Base-by-base conservation (phyloP, 92 coral and sea anemone species). In the Micromussa lordhowensis region DNA sequence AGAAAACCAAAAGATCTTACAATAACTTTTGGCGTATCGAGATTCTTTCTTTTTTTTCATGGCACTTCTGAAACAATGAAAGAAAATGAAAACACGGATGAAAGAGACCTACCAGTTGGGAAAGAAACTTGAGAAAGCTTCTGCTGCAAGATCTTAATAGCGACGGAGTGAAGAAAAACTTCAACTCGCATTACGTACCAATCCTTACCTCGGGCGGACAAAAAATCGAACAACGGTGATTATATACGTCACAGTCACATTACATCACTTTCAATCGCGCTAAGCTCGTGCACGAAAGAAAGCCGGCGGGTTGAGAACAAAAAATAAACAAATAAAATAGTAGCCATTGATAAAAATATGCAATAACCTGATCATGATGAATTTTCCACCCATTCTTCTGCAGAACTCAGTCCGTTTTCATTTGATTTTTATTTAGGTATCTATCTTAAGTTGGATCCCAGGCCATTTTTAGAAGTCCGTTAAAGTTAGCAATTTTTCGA, bases 111-210 rank as follows among this genome's bases (percentile, higher is more conserved):
- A 86, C 89, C 89, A 40, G 75, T 77, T 32, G 83, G 49, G 49
- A 86, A 77, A 22, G 89, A 64, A 35, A 30, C 64, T 76, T 58
- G 68, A 68, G 76, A 77, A 26, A 86, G 77, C 22, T 61, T 77
- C 49, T 77, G 48, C 51, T 61, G 89, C 35, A 86, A 36, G 24
- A 77, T 77, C 54, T 77, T 64, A 66, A 86, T 79, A 55, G 89
- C 89, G 22, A 76, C 35, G 24, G 89, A 77, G 68, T 77, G 89
- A 77, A 77, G 83, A 26, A 86, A 78, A 29, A 86, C 77, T 68
- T 86, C 89, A 59, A 86, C 36, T 6, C 83, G 61, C 89, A 86
- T 85, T 55, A 66, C 83, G 89, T 51, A 77, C 32, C 63, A 32
- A 22, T 6, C 51, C 35, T 28, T 57, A 59, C 44, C 82, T 14